Percentiles rank a stretch among this genome's conserved stretches.
phyloP scores from a whole-genome alignment of 2,113 vertebrate species.

The Baryphthengus martii region DNA sequence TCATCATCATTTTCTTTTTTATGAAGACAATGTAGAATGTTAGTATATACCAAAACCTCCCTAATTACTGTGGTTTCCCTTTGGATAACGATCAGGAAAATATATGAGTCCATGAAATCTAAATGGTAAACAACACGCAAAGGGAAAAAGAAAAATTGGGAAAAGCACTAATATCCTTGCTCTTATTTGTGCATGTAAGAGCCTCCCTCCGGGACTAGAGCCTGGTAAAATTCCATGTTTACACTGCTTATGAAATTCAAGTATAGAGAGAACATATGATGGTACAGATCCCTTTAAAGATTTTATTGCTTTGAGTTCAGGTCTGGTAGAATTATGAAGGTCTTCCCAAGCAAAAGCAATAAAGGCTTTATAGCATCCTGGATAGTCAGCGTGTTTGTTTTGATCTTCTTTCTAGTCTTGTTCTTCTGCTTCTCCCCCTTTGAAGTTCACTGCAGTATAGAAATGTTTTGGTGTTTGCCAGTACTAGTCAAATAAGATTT shows the following conservation, averaged over 20 bases:
- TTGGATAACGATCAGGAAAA: slow-evolving; percentile 30
- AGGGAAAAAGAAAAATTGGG: background rate
- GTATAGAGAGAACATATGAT: slow-evolving; percentile 8
- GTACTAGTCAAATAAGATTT: background rate
- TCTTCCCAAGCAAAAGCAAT: slow-evolving; percentile 41
- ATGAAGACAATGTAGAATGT: background rate
- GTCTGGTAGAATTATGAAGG: slow-evolving; percentile 41
- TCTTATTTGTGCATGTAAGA: slow-evolving; percentile 15
- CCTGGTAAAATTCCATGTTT: slow-evolving; percentile 54
- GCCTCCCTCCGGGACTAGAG: background rate
- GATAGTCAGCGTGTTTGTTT: slow-evolving; percentile 1
- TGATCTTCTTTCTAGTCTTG: slow-evolving; percentile 13
- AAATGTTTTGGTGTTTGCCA: background rate
- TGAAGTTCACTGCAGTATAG: slow-evolving; percentile 6
- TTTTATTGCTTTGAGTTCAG: slow-evolving; percentile 49
- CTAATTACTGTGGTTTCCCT: slow-evolving; percentile 27
- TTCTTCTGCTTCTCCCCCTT: slow-evolving; percentile 16
- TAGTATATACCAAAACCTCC: background rate
- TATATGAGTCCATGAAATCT: background rate
- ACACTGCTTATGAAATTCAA: slow-evolving; percentile 49
- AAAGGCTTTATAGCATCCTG: slow-evolving; percentile 57
- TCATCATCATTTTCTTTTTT: background rate
- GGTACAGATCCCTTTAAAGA: slow-evolving; percentile 26
- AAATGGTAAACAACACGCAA: slow-evolving; percentile 19
- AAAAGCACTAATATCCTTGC: background rate